Percentiles rank a stretch among this genome's conserved stretches.
Conservation (phyloP, 2,113 vertebrate genomes). For the Benitochromis conjunctus region DNA sequence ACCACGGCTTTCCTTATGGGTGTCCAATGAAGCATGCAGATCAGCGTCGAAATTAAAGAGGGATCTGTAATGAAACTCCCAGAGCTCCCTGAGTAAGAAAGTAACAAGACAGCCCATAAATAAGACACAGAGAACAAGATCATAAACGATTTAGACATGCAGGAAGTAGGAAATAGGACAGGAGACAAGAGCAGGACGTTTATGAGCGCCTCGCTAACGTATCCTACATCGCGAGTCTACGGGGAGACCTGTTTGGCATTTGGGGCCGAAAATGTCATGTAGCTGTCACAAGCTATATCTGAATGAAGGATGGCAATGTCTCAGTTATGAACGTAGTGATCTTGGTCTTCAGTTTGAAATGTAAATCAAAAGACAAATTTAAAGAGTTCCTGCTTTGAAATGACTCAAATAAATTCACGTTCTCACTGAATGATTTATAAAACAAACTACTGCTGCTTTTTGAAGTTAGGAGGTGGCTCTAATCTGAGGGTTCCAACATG, state of each 20-base stretch:
- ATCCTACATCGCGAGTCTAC: neutral
- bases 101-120: conserved; percentile 53
- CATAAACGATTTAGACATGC: neutral
- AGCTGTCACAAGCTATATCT: conserved; percentile 16
- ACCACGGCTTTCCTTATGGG: conserved; percentile 32
- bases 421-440: conserved; percentile 38
- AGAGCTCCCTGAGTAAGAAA: conserved; percentile 32
- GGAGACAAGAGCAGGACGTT: conserved; percentile 13
- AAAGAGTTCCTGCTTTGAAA: conserved; percentile 6
- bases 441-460: conserved; percentile 17
- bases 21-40: conserved; percentile 55
- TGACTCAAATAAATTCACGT: conserved; percentile 1
- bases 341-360: conserved; percentile 25
- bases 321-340: conserved; percentile 15
- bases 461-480: neutral
- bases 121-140: conserved; percentile 41
- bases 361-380: conserved; percentile 29
- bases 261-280: conserved; percentile 18
- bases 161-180: conserved; percentile 33
- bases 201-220: neutral
- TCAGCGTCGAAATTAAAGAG: conserved; percentile 55
- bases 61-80: conserved; percentile 57
- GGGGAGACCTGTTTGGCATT: conserved; percentile 1
- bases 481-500: neutral
- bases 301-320: conserved; percentile 4